These are phyloP conservation scores for Burhinus bistriatus DNA, from an alignment of 2,113 vertebrate genomes.

Conservation along the genomic window DNA sequence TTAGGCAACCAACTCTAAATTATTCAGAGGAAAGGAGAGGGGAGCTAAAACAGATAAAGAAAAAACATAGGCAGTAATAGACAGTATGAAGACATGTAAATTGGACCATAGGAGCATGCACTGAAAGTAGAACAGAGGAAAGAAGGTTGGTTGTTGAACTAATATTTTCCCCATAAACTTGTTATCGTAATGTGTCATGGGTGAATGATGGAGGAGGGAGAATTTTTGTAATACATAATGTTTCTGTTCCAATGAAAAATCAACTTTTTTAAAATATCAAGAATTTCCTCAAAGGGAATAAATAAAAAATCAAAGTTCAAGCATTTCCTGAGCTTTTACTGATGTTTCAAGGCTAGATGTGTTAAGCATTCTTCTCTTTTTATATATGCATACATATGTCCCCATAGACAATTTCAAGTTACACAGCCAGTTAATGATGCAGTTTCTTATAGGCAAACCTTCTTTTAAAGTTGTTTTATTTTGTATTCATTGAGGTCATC, in stretches of 20 bases:
- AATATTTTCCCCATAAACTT: background rate
- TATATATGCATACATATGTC: background rate
- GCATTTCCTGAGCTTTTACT: background rate
- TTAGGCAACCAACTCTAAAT: background rate
- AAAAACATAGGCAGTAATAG: background rate
- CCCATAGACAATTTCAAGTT: constrained; percentile 9
- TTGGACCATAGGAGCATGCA: background rate
- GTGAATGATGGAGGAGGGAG: background rate
- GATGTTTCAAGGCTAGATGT: background rate
- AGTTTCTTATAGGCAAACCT: background rate
- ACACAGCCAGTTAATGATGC: background rate
- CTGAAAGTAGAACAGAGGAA: background rate
- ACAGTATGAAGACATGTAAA: background rate
- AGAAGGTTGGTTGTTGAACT: background rate
- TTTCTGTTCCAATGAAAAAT: background rate
- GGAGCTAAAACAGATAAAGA: background rate
- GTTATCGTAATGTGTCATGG: fast-evolving
- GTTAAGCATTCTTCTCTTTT: background rate
- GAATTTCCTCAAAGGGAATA: background rate
- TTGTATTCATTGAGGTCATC: constrained; percentile 12
- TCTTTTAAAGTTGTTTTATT: constrained; percentile 1
- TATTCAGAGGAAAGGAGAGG: background rate
- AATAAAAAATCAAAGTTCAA: background rate
- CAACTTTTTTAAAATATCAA: background rate
- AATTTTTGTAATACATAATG: background rate